Conservation (phyloP, 2,888 invertebrate species). For the Argynnis bischoffii region DNA sequence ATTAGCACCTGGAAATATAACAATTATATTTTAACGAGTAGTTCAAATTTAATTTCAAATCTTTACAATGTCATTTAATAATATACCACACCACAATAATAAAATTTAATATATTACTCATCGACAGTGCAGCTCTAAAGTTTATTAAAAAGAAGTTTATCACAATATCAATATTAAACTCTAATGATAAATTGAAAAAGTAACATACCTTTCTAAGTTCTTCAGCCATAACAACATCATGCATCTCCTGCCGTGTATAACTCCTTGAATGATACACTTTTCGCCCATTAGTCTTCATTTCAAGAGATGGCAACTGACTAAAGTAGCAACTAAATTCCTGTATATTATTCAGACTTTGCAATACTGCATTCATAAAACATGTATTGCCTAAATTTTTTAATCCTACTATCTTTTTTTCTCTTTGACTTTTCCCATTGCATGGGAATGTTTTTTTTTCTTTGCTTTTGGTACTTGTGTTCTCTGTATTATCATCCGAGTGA, state of each 20-base stretch:
- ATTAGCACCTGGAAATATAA: constrained; percentile 81
- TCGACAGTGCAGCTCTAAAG: too few relatives aligned
- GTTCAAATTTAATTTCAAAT: constrained; percentile 5
- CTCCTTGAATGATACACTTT: constrained; percentile 84
- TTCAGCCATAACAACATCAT: constrained; percentile 89
- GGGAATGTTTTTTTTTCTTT: constrained; percentile 65
- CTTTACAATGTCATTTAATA: not conserved
- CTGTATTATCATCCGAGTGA: constrained; percentile 80
- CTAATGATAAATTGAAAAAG: not conserved
- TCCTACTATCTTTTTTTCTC: constrained; percentile 86
- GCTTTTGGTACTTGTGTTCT: constrained; percentile 61
- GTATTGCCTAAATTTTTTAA: constrained; percentile 92
- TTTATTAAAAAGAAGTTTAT: too few relatives aligned
- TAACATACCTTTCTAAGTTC: constrained; percentile 85
- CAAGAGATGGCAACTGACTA: constrained; percentile 88
- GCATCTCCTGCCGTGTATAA: constrained; percentile 84
- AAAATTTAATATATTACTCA: not conserved
- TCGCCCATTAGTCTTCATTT: constrained; percentile 82
- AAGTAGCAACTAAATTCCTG: constrained; percentile 92
- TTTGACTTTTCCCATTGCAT: constrained; percentile 74
- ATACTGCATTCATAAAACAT: constrained; percentile 93
- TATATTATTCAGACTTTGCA: constrained; percentile 92
- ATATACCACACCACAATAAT: not conserved
- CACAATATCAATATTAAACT: too few relatives aligned
- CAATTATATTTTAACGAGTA: constrained; percentile 8